Evolutionary conservation across 2,888 invertebrate genomes (phyloP).

Genomic region (Andrena bicolor): DNA sequence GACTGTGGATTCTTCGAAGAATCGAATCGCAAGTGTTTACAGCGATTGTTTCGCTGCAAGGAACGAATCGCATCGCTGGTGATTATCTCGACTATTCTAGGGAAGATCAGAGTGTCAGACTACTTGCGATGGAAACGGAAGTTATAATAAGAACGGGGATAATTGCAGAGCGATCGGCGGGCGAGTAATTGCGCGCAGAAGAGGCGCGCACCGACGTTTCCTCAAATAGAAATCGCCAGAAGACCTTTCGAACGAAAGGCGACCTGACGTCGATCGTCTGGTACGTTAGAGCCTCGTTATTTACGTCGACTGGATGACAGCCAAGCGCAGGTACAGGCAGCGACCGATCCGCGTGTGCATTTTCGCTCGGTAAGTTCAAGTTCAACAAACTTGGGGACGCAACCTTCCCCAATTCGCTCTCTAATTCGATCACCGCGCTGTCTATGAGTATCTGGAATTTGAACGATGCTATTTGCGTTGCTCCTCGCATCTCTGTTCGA

Average conservation of each 20-base stretch:
- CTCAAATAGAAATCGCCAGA: slow-evolving; percentile 41
- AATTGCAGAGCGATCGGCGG: not conserved
- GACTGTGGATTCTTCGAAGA: not conserved
- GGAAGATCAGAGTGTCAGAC: not conserved
- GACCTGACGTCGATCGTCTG: slow-evolving; percentile 55
- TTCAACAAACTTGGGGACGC: slow-evolving; percentile 54
- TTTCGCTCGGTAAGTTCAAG: slow-evolving; percentile 55
- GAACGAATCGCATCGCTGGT: not conserved
- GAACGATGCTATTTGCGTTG: too few relatives aligned
- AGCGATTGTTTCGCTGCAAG: not conserved
- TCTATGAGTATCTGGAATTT: too few relatives aligned
- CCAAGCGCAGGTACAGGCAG: slow-evolving; percentile 50
- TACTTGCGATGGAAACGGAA: too few relatives aligned
- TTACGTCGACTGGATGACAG: slow-evolving; percentile 53
- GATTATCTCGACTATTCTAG: too few relatives aligned
- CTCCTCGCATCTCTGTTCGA: too few relatives aligned
- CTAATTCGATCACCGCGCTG: not conserved
- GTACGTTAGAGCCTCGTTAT: slow-evolving; percentile 46
- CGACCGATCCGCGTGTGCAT: slow-evolving; percentile 34
- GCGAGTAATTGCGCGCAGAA: slow-evolving; percentile 25
- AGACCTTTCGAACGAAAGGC: slow-evolving; percentile 45
- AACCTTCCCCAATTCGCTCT: slow-evolving; percentile 22
- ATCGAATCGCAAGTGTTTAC: not conserved
- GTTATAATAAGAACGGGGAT: slow-evolving; percentile 5
- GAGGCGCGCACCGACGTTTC: slow-evolving; percentile 10